Conservation (phyloP, 1,140 invertebrate species). For the Subanguina moxae region DNA sequence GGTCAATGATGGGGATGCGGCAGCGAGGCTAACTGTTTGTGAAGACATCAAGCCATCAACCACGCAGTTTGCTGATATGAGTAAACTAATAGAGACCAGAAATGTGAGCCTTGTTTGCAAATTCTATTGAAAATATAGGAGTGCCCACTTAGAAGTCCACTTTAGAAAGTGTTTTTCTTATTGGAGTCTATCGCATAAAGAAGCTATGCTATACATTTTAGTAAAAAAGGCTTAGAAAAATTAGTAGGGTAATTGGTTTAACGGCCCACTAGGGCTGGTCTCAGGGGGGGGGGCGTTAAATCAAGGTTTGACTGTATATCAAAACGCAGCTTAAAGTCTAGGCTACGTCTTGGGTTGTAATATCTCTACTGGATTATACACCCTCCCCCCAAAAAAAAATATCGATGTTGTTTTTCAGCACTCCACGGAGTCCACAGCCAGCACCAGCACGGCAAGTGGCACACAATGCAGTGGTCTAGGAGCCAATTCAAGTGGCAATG, state of each 20-base stretch:
- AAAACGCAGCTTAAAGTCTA: too few relatives aligned
- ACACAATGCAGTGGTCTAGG: slow-evolving; percentile 15
- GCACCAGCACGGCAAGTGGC: slow-evolving; percentile 27
- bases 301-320: too few relatives aligned
- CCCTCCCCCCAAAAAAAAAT: too few relatives aligned
- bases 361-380: too few relatives aligned
- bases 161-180: too few relatives aligned
- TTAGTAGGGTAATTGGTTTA: too few relatives aligned
- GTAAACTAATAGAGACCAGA: slow-evolving; percentile 8
- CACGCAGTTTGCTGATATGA: slow-evolving; percentile 7
- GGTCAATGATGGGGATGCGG: background rate
- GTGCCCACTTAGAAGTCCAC: background rate
- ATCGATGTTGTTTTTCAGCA: slow-evolving; percentile 27
- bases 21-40: background rate
- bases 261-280: too few relatives aligned
- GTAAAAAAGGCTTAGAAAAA: too few relatives aligned
- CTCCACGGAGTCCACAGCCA: slow-evolving; percentile 51
- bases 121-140: background rate
- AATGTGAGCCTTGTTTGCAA: background rate
- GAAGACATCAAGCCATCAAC: background rate
- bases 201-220: too few relatives aligned
- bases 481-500: slow-evolving; percentile 7
- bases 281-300: too few relatives aligned
- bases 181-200: too few relatives aligned
- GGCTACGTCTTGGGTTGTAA: too few relatives aligned